Base-by-base conservation (phyloP, 2,888 invertebrate species). In the Halictus quadricinctus region DNA sequence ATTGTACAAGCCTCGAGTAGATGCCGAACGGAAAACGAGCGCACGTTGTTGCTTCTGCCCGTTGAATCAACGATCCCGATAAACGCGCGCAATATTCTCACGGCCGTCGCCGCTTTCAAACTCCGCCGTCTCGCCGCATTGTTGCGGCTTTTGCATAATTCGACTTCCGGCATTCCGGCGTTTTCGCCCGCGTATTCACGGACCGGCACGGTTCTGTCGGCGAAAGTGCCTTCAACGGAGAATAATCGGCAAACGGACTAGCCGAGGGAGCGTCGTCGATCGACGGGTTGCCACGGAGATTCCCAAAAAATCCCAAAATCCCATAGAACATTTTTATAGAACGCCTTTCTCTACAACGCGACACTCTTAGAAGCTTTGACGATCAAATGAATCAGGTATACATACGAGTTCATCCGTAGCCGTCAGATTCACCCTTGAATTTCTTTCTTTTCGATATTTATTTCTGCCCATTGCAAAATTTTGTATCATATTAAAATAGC, bases 161-260 rank as follows among this genome's bases (percentile, higher is more conserved):
- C 76, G 54, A 79, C 79, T 84, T 84, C 88, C 88, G 88, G 83
- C 86, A 82, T 81, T 82, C 76, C 81, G 77, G 7, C 36, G 72
- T 85, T 77, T 72, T 80, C 74, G 78, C 85, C 88, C 85, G 89
- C 81, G 88, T 89, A 79, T 84, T 75, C 76, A 81, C 8, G 76
- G 64, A 81, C 29, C 87, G 81, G 85, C 84, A 79, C 88, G 81
- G 79, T 81, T 36, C 79, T 73, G 50, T 64, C 74, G 80, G 88
- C 81, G 90, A 88, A 88, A 90, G 88, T 88, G 76, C 75, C 80
- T 80, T 76, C 72, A 72, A 76, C 21, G 81, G 82, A 43, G 18
- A 81, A 85, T 89, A 69, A 85, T 80, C 74, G 54, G 64, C 76
- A 54, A 18, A 76, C 60, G 12, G 29, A 66, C 46, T 54, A 46